These are phyloP conservation scores for Baryphthengus martii DNA, from an alignment of 2,113 vertebrate genomes.

Conservation along the genomic window DNA sequence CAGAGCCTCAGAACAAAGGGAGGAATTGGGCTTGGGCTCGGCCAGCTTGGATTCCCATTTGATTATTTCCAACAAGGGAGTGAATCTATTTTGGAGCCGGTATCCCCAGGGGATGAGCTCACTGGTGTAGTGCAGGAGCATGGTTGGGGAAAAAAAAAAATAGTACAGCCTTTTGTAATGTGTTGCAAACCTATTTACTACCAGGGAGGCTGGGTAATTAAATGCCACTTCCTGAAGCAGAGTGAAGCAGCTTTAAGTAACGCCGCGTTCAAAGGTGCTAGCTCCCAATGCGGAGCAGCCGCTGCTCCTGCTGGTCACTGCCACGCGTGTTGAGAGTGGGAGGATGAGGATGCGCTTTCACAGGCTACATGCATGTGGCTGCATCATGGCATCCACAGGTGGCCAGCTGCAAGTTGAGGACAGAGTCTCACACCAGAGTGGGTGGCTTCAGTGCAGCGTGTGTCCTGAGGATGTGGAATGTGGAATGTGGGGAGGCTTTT, in stretches of 20 bases:
- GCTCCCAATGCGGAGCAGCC: rapidly evolving
- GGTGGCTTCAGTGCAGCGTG: background rate
- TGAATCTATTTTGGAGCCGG: constrained; percentile 35
- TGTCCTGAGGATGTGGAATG: rapidly evolving
- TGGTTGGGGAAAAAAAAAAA: background rate
- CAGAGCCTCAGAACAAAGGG: constrained; percentile 60
- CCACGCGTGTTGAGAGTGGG: rapidly evolving
- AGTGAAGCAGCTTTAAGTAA: background rate
- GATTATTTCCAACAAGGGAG: constrained; percentile 46
- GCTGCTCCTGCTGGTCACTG: background rate
- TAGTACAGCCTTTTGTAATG: background rate
- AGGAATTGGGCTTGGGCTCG: constrained; percentile 64
- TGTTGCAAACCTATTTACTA: constrained; percentile 35
- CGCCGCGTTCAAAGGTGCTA: background rate
- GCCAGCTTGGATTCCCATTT: constrained; percentile 66
- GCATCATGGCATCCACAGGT: background rate
- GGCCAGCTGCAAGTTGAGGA: background rate
- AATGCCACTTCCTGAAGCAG: constrained; percentile 34
- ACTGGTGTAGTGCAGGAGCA: background rate
- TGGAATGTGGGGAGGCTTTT: background rate
- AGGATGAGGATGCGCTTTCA: background rate
- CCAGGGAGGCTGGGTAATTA: constrained; percentile 11
- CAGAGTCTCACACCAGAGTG: rapidly evolving
- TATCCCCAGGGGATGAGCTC: constrained; percentile 41
- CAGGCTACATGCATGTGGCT: background rate